A percentile compares a stretch with the other conserved stretches of the same genome.
These are phyloP conservation scores for Drosophila melanosoma DNA, from an alignment of 2,888 invertebrate genomes.

Conservation along the genomic window DNA sequence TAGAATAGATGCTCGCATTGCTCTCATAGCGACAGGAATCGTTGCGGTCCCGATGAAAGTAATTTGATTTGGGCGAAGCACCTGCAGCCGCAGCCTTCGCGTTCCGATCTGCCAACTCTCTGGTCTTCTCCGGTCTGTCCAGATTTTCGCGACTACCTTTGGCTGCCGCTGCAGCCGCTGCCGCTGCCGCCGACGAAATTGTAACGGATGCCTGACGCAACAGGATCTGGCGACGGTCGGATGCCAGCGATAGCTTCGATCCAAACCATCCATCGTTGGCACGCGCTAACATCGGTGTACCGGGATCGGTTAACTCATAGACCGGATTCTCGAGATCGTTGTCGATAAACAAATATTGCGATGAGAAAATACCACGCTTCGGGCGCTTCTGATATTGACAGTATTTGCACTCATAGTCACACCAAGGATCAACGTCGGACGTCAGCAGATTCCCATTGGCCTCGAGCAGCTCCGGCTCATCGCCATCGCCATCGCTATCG, in stretches of 20 bases:
- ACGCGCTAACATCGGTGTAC: slow-evolving; percentile 88
- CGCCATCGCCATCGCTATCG: slow-evolving; percentile 1
- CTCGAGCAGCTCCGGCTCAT: slow-evolving; percentile 48
- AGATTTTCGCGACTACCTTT: slow-evolving; percentile 62
- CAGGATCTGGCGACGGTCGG: slow-evolving; percentile 66
- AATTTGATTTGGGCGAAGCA: slow-evolving; percentile 84
- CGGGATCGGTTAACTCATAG: slow-evolving; percentile 89
- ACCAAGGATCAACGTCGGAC: slow-evolving; percentile 45
- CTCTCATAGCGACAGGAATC: slow-evolving; percentile 82
- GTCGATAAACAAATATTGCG: slow-evolving; percentile 85
- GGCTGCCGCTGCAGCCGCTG: neutral
- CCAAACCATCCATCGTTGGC: slow-evolving; percentile 84
- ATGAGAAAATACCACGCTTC: slow-evolving; percentile 81
- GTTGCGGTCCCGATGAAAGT: slow-evolving; percentile 87
- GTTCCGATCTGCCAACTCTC: slow-evolving; percentile 21
- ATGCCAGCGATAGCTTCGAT: slow-evolving; percentile 80
- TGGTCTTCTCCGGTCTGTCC: slow-evolving; percentile 44
- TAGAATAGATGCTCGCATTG: slow-evolving; percentile 80
- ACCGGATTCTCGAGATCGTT: slow-evolving; percentile 88
- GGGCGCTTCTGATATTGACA: slow-evolving; percentile 75
- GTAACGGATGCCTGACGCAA: slow-evolving; percentile 58
- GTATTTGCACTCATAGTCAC: slow-evolving; percentile 81
- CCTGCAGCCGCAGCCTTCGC: slow-evolving; percentile 14
- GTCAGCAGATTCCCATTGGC: slow-evolving; percentile 70
- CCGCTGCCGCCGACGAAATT: slow-evolving; percentile 27